Base-by-base conservation (phyloP, 2,113 vertebrate species). In the Rhodinocichla rosea region DNA sequence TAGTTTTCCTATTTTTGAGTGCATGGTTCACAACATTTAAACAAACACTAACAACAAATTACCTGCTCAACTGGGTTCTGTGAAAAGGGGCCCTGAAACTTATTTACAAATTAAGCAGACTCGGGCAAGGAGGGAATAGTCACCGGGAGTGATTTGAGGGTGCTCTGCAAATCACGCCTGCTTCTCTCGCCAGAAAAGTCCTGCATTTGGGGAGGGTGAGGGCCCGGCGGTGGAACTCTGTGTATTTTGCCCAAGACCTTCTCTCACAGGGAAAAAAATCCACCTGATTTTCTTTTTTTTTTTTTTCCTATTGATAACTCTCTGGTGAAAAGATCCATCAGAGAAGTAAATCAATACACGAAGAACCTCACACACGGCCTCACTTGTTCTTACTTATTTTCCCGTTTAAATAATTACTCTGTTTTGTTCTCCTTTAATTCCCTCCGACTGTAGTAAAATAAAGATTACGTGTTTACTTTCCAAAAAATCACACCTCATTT, bases 1-100 rank as follows among this genome's bases (percentile, higher is more conserved):
- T 88, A 95, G 95, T 89, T 96, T 96, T 95, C 91, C 78, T 91
- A 87, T 85, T 97, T 97, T 91, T 95, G 95, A 95, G 95, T 91
- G 91, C 94, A 94, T 97, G 96, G 89, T 96, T 96, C 96, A 94
- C 84, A 95, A 96, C 96, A 92, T 97, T 95, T 96, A 91, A 87
- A 96, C 94, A 95, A 95, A 87, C 82, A 88, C 94, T 96, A 90
- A 92, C 96, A 97, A 96, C 95, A 97, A 97, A 97, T 97, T 94
- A 96, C 96, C 96, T 97, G 96, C 96, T 96, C 96, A 96, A 50
- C 94, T 96, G 97, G 85, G 40, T 95, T 97, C 94, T 93, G 77
- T 97, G 96, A 95, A 96, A 97, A 90, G 76, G 40, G 89, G 71
- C 75, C 82, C 94, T 77, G 78, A 71, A 94, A 96, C 81, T 94